phyloP scores from a whole-genome alignment of 2,888 invertebrate genomes.

The Cabera pusaria region DNA sequence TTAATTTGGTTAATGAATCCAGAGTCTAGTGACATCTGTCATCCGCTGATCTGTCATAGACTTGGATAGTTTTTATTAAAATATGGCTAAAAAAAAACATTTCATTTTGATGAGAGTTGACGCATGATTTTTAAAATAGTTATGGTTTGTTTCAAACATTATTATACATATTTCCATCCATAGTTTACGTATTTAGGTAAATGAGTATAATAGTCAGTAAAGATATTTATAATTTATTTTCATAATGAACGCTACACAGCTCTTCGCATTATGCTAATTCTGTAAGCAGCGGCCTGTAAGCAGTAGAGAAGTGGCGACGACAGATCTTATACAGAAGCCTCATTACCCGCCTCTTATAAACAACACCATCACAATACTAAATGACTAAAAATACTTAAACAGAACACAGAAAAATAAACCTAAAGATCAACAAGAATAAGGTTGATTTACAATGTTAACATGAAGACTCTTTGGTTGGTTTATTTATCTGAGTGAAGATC shows the following conservation, averaged over 20 bases:
- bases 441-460: conserved; percentile 21
- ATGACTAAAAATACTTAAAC: conserved; percentile 62
- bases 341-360: conserved; percentile 68
- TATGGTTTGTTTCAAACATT: too few relatives aligned
- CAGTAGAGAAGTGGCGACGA: conserved; percentile 63
- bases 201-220: conserved; percentile 40
- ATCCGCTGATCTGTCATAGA: too few relatives aligned
- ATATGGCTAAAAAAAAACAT: too few relatives aligned
- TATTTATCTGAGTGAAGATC: too few relatives aligned
- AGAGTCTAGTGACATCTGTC: too few relatives aligned
- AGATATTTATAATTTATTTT: conserved; percentile 49
- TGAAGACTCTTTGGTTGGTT: too few relatives aligned
- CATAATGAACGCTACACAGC: conserved; percentile 47
- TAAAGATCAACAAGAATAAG: conserved; percentile 31
- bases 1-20: too few relatives aligned
- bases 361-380: conserved; percentile 58
- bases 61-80: too few relatives aligned
- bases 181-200: conserved; percentile 26
- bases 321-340: conserved; percentile 68
- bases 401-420: conserved; percentile 40
- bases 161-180: conserved; percentile 1
- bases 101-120: too few relatives aligned
- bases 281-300: conserved; percentile 58
- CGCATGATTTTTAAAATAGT: too few relatives aligned
- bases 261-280: conserved; percentile 57